Conservation (phyloP, 2,113 vertebrate genomes). For the Rousettus leschenaultii region DNA sequence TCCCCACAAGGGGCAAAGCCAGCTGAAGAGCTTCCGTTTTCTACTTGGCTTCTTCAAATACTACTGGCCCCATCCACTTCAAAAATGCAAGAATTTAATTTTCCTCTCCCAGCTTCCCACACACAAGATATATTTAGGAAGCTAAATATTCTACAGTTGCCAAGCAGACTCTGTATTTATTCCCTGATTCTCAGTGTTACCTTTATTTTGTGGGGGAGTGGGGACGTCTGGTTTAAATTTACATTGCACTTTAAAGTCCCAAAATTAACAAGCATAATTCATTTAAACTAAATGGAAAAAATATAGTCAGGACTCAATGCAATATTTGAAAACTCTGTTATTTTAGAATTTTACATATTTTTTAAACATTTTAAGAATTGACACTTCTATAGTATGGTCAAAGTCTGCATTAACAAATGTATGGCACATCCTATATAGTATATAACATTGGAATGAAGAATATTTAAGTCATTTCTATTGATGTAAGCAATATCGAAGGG, state of each 20-base stretch:
- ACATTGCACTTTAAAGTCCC: not conserved
- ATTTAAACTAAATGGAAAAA: not conserved
- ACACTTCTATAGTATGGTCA: not conserved
- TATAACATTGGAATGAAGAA: not conserved
- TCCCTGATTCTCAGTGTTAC: slow-evolving; percentile 56
- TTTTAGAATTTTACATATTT: not conserved
- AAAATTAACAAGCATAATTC: not conserved
- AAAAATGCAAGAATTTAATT: slow-evolving; percentile 70
- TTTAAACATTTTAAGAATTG: not conserved
- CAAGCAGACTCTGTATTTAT: slow-evolving; percentile 70
- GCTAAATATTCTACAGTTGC: slow-evolving; percentile 75
- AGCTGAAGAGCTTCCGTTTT: slow-evolving; percentile 67
- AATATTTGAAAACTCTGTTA: not conserved
- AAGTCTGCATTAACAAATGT: not conserved
- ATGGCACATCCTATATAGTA: not conserved
- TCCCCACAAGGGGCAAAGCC: slow-evolving; percentile 45
- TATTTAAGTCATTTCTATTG: not conserved
- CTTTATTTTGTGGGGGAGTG: not conserved
- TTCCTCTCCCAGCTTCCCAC: slow-evolving; percentile 78
- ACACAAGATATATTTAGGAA: slow-evolving; percentile 79
- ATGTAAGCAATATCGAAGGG: not conserved
- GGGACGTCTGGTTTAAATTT: not conserved
- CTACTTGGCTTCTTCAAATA: slow-evolving; percentile 51
- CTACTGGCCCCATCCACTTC: slow-evolving; percentile 45
- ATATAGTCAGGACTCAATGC: not conserved